These are phyloP conservation scores for roundworm (Caenorhabditis elegans) DNA, from an alignment of 1,140 invertebrate genomes.

Conservation along the genomic window WBcel235 BX284602.5:11327501-11328000, in stretches of 20 bases:
- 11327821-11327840: neutral
- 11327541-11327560: conserved; percentile 50
- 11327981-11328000: too few species aligned
- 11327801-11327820: neutral
- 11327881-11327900: too few species aligned
- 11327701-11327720: neutral
- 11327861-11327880: too few species aligned
- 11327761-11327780: neutral
- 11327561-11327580: conserved; percentile 34
- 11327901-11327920: too few species aligned
- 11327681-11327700: neutral
- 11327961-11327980: too few species aligned
- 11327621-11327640: neutral
- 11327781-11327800: neutral
- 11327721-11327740: neutral
- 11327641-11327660: conserved; percentile 18
- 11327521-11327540: conserved; percentile 48
- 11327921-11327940: too few species aligned
- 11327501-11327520: conserved; percentile 49
- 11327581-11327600: neutral
- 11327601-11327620: conserved; percentile 38
- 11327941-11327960: too few species aligned
- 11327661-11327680: neutral
- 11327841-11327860: too few species aligned
- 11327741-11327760: neutral